These are phyloP conservation scores for Vulpes vulpes DNA, from an alignment of 2,113 vertebrate genomes.

Conservation along the genomic window DNA sequence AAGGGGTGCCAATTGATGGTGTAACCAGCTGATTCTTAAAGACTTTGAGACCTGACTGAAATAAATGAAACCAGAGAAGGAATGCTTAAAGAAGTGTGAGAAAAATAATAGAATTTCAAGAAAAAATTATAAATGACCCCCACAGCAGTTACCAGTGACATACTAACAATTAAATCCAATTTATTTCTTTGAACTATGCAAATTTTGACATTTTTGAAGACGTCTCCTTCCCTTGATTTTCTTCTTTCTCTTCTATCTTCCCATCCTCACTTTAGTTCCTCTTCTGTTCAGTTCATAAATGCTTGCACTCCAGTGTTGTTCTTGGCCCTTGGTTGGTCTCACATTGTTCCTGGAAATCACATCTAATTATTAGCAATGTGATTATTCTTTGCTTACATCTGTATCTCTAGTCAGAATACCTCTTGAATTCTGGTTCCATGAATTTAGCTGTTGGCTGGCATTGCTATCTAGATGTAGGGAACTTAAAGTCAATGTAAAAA, in stretches of 20 bases:
- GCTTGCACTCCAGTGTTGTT: not conserved
- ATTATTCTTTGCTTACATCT: not conserved
- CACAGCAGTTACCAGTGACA: not conserved
- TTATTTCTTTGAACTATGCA: not conserved
- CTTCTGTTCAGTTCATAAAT: not conserved
- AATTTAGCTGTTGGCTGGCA: not conserved
- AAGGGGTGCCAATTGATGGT: not conserved
- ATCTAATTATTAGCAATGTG: not conserved
- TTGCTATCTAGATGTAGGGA: not conserved
- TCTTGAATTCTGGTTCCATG: not conserved
- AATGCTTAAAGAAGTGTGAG: not conserved
- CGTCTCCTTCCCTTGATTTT: not conserved
- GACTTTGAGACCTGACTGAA: not conserved
- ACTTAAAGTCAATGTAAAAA: not conserved
- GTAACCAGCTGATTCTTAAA: not conserved
- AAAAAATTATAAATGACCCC: not conserved
- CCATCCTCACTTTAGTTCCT: not conserved
- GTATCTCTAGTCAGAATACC: not conserved
- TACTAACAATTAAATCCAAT: not conserved
- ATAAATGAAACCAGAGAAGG: not conserved
- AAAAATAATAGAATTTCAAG: not conserved
- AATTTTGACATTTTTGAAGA: not conserved
- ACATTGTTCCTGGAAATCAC: not conserved
- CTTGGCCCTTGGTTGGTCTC: not conserved
- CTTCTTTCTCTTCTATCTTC: not conserved